These are phyloP conservation scores for Sebastolobus alascanus DNA, from an alignment of 2,797 vertebrate genomes.

Conservation along the genomic window DNA sequence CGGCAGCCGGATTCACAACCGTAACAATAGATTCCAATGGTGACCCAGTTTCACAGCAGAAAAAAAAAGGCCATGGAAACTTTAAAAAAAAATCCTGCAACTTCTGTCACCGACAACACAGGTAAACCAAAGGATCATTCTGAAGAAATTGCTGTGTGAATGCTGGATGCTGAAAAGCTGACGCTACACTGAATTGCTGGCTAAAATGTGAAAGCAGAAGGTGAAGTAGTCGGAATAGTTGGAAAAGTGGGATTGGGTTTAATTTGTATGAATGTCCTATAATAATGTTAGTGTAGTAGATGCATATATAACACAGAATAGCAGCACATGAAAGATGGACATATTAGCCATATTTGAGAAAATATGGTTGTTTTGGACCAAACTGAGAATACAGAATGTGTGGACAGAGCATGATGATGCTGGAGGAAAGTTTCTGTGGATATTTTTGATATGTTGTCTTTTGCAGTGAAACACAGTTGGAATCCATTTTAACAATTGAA, in stretches of 20 bases:
- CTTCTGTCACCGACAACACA: not conserved
- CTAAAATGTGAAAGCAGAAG: too few species aligned
- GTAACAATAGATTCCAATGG: slow-evolving; percentile 41
- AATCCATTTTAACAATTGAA: slow-evolving; percentile 37
- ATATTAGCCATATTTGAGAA: not conserved
- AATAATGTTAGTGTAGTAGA: not conserved
- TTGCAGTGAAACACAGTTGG: slow-evolving; percentile 28
- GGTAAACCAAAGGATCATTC: slow-evolving; percentile 20
- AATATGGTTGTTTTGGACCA: not conserved
- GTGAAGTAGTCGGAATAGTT: too few species aligned
- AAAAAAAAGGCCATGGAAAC: slow-evolving; percentile 12
- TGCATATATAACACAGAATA: not conserved
- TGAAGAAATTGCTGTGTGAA: not conserved
- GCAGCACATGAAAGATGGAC: not conserved
- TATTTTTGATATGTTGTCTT: slow-evolving; percentile 11
- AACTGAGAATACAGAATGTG: not conserved
- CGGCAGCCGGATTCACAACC: slow-evolving; percentile 43
- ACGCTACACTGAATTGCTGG: too few species aligned
- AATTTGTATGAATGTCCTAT: not conserved
- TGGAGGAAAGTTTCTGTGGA: slow-evolving; percentile 23
- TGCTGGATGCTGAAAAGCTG: too few species aligned
- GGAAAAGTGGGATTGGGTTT: too few species aligned
- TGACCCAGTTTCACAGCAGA: slow-evolving; percentile 53
- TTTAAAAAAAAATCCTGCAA: slow-evolving; percentile 16
- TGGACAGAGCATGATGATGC: slow-evolving; percentile 20